Conservation (phyloP, 2,797 vertebrate genomes). For the Myotis planiceps region DNA sequence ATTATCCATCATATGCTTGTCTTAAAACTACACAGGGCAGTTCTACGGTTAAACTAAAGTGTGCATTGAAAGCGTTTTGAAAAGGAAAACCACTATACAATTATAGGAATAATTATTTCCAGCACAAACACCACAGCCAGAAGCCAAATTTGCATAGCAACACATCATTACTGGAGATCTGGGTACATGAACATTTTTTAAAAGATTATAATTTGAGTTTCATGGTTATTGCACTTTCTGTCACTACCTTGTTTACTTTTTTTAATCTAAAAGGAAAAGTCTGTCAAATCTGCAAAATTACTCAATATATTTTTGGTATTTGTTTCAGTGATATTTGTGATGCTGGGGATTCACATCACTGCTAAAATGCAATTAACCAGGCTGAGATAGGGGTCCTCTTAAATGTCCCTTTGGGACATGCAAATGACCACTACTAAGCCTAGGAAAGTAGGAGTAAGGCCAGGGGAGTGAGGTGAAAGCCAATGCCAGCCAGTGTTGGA, state of each 20-base stretch:
- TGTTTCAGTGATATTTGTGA: background rate
- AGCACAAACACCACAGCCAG: slow-evolving; percentile 51
- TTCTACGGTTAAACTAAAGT: slow-evolving; percentile 42
- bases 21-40: background rate
- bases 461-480: background rate
- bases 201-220: slow-evolving; percentile 55
- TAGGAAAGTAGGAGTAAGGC: background rate
- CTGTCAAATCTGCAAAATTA: slow-evolving; percentile 1
- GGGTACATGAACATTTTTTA: background rate
- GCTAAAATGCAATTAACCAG: background rate
- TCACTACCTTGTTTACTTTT: slow-evolving; percentile 22
- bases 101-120: slow-evolving; percentile 55
- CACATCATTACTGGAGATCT: slow-evolving; percentile 38
- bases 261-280: slow-evolving; percentile 36
- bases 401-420: background rate
- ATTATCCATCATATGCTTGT: slow-evolving; percentile 10
- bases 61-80: slow-evolving; percentile 32
- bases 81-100: background rate
- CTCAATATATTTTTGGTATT: background rate
- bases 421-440: background rate
- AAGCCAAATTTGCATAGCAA: slow-evolving; percentile 52
- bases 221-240: background rate
- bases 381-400: background rate
- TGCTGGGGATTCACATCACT: background rate
- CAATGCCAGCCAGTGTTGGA: background rate